Base-by-base conservation (phyloP, 2,113 vertebrate genomes). In the Haliaeetus leucogaster region DNA sequence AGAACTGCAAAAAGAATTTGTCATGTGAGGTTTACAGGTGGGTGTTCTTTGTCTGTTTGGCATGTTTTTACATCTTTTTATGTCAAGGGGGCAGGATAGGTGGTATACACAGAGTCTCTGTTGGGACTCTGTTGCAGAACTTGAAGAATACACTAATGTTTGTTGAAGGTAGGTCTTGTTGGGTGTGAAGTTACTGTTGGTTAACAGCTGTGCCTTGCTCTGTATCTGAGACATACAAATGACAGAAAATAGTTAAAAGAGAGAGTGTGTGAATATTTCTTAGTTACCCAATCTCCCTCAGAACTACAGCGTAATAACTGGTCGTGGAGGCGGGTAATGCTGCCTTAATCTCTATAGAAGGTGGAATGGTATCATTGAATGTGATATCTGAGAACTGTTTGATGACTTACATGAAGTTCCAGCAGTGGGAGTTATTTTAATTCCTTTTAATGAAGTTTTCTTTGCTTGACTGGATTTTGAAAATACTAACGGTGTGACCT, bases 271-370 rank as follows among this genome's bases (percentile, higher is more conserved):
- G 34, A 58, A 32, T 18, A 6, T 55, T 62, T 67, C 58, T 18
- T 48, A 34, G 36, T 52, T 70, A 17, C 11, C 5, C 11, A 5
- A 5, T 38, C 40, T 53, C 8, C 14, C 27, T 89, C 38, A 25
- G 13, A 81, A 13, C 8, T n/a, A 4, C 17, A 26, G 9, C 4
- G 0, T 23, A 36, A 16, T 36, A 29, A 38, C 17, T 26, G 9
- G 10, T 27, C 2, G 0, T 1, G 6, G 23, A 63, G 16, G 18
- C 0, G 1, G 14, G 26, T 38, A 71, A 40, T 9, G 21, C 0
- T 0, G 8, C 4, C 21, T 52, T 81, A 9, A 26, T 48, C 13
- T 62, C 17, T 47, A 1, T 2, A 36, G 52, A n/a, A 71, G 10
- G 12, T 8, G 20, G 9, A 59, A 30, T 12, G 8, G 2, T 30